Conservation (phyloP, 2,113 vertebrate species). For the Oreochromis aureus region DNA sequence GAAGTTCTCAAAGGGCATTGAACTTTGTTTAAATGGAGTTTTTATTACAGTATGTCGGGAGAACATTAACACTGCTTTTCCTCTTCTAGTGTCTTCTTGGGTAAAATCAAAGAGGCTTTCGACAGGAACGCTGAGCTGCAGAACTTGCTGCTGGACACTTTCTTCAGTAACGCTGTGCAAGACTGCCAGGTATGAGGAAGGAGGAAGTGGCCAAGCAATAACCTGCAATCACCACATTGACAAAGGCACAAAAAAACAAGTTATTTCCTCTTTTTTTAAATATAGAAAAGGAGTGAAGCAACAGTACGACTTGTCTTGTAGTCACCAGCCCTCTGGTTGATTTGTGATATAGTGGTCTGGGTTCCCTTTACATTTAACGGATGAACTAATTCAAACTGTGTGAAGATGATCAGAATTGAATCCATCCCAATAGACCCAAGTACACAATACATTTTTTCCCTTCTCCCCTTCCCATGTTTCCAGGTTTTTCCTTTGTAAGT, state of each 20-base stretch:
- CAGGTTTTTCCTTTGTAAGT: not conserved
- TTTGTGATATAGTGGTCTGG: not conserved
- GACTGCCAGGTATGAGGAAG: conserved; percentile 83
- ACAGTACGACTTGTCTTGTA: not conserved
- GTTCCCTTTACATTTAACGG: not conserved
- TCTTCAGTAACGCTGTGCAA: conserved; percentile 86
- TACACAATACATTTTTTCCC: not conserved
- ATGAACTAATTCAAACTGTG: not conserved
- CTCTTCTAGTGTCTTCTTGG: conserved; percentile 85
- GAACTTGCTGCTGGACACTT: conserved; percentile 86
- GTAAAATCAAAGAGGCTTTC: conserved; percentile 96
- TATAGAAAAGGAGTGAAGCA: not conserved
- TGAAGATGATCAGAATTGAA: not conserved
- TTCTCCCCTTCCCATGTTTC: not conserved
- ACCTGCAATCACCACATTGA: conserved; percentile 12
- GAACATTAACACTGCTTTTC: not conserved
- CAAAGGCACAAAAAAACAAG: not conserved
- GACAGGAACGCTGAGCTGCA: conserved; percentile 83
- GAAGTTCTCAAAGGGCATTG: not conserved
- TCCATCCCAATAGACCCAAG: fast-evolving
- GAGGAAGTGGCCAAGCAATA: conserved; percentile 17
- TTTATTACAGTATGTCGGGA: not conserved
- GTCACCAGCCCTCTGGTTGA: not conserved
- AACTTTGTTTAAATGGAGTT: not conserved
- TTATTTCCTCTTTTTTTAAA: conserved; percentile 16